Evolutionary conservation across 2,888 invertebrate species (phyloP).

Genomic region (Scaptomyza tumidula): DNA sequence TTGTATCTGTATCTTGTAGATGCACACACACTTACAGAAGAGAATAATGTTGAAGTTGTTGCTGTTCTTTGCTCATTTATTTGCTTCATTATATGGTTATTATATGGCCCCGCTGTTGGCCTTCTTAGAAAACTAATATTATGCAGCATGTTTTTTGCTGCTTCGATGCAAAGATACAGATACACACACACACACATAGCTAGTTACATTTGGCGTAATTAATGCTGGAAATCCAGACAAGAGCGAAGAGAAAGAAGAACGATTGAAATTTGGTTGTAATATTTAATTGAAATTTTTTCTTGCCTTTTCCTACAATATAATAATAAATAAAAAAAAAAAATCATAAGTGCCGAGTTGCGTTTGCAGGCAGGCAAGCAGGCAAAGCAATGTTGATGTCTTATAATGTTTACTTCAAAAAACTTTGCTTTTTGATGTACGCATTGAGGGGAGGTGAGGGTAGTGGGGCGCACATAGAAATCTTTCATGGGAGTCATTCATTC

Average conservation of each 20-base stretch:
- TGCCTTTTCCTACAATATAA: slow-evolving; percentile 21
- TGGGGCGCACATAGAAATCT: slow-evolving; percentile 5
- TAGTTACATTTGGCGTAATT: slow-evolving; percentile 75
- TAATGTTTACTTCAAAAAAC: slow-evolving; percentile 52
- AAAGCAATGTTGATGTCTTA: slow-evolving; percentile 36
- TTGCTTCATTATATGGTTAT: slow-evolving; percentile 77
- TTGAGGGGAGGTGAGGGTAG: background rate
- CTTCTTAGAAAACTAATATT: slow-evolving; percentile 66
- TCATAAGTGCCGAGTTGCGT: slow-evolving; percentile 67
- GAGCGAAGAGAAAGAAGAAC: slow-evolving; percentile 21
- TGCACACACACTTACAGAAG: slow-evolving; percentile 33
- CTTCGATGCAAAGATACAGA: slow-evolving; percentile 57
- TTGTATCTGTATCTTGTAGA: slow-evolving; percentile 45
- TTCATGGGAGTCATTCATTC: slow-evolving; percentile 34
- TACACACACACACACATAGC: slow-evolving; percentile 8
- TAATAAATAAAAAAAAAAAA: slow-evolving; percentile 72
- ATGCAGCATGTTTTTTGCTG: slow-evolving; percentile 72
- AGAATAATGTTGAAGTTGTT: slow-evolving; percentile 8
- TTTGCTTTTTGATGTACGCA: slow-evolving; percentile 27
- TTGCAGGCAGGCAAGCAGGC: slow-evolving; percentile 29
- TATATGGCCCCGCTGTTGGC: slow-evolving; percentile 57
- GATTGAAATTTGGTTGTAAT: slow-evolving; percentile 73
- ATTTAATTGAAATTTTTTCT: slow-evolving; percentile 73
- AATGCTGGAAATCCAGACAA: slow-evolving; percentile 61
- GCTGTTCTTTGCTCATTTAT: slow-evolving; percentile 72